Base-by-base conservation (phyloP, 1,140 invertebrate genomes). In the Pissodes strobi region DNA sequence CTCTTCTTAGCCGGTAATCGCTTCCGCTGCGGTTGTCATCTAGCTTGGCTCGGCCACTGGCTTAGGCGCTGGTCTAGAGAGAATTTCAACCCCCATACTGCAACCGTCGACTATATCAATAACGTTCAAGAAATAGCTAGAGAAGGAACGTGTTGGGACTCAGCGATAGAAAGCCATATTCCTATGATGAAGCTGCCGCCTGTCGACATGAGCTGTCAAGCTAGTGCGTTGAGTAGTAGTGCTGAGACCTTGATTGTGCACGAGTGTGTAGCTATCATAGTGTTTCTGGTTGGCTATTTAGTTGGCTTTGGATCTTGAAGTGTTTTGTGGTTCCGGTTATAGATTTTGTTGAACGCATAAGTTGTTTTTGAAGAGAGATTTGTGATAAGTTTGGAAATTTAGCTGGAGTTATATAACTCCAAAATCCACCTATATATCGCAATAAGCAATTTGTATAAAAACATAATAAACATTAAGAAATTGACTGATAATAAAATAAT, bases 1-100 rank as follows among this genome's bases (percentile, higher is more conserved):
- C 79, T 95, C 41, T 85, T 90, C 22, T 83, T 94, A 61, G 86
- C 90, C 5, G 88, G 90, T 37, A 95, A 95, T 79, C 91, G 91
- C 0, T 84, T 93, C 73, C 84, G 86, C 13, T 95, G 93, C 71
- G 92, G 93, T 67, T 95, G 93, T 74, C 90, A 91, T 48, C 81
- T 94, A 30, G 89, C 93, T 3, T 95, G 93, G 92, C 82, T 94
- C 21, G 92, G 92, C 0, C 84, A 91, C 43, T 95, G 93, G 93
- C 80, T 94, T 45, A 81, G 92, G 13, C 83, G 92, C 23, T 94
- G 92, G 92, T 81, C 90, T 2, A 79, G 90, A 8, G 91, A 93
- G 73, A 90, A 85, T 8, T 80, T 88, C n/a, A 86, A 88, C 70
- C 85, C 88, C 19, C 88, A 89, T 70, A 86, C 85, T 12, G 84